Evolutionary conservation across 2,888 invertebrate species (phyloP), one percentile per base, ranked within the genome.

Genomic region (Phytoseiulus persimilis): DNA sequence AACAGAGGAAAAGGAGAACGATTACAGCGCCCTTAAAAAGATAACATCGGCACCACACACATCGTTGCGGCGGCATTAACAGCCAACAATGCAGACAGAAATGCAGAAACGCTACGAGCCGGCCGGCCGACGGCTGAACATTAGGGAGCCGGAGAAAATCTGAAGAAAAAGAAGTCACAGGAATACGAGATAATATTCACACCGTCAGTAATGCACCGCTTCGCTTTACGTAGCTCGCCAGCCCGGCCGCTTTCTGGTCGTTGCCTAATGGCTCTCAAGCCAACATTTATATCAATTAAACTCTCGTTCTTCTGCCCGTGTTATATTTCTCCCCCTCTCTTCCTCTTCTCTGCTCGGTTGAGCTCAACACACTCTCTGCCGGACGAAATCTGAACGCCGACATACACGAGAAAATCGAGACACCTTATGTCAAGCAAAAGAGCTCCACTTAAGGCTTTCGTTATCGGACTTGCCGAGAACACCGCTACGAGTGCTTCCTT

Each of bases 41-140:
- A 65, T 65, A 65, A 65, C 65, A 65, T 65, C 65, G 65, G 65
- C 65, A 65, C 65, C 65, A 65, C 65, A 65, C 65, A 65, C 65
- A 65, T 28, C 2, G 65, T 65, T 65, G 65, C 65, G 65, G 65
- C 65, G 65, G 28, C 65, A 28, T 23, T 28, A 28, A 65, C 65
- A 28, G 65, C 65, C 65, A 65, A 1, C 65, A 65, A 65, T 14
- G 65, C 65, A 28, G 65, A 65, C 65, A 3, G 65, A 65, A 65
- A 14, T 65, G 65, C 23, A 65, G 65, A 11, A 46, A 14, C 46
- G 46, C 9, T 46, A 46, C 6, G 46, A 46, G 14, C 6, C 14
- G 46, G 46, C 46, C 46, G 46, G 46, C 46, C 46, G 46, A 14
- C 46, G 14, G 46, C 14, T 46, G 46, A 23, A 28, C 65, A 65